phyloP scores from a whole-genome alignment of 2,113 vertebrate species.

The Bothrops jararaca region DNA sequence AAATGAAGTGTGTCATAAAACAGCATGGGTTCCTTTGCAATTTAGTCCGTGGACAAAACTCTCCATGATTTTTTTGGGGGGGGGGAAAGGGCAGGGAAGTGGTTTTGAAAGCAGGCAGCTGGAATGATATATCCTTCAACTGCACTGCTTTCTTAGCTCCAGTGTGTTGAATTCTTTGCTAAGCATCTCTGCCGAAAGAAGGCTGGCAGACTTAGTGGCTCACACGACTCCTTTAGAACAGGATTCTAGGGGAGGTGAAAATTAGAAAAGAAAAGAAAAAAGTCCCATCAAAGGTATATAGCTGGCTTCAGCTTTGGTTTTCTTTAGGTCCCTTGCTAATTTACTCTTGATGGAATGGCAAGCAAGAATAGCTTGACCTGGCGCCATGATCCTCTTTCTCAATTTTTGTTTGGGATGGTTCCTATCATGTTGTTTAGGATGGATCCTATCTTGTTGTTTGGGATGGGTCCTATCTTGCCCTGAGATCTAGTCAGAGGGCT shows the following conservation, averaged over 20 bases:
- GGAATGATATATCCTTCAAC: not conserved
- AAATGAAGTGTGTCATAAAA: slow-evolving; percentile 30
- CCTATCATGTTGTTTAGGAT: not conserved
- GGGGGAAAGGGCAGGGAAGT: not conserved
- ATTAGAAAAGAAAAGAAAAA: not conserved
- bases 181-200: not conserved
- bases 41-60: slow-evolving; percentile 26
- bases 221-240: accelerated
- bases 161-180: not conserved
- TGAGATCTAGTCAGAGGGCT: not conserved
- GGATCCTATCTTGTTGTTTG: not conserved
- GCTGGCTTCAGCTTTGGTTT: not conserved
- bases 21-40: slow-evolving; percentile 21
- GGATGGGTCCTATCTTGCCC: not conserved
- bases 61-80: not conserved
- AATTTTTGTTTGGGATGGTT: not conserved
- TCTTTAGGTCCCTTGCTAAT: not conserved
- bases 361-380: not conserved
- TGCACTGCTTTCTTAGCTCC: not conserved
- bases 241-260: not conserved
- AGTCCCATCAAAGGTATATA: not conserved
- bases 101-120: not conserved
- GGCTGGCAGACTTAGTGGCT: not conserved
- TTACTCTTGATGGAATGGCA: not conserved
- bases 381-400: not conserved